These are phyloP conservation scores for Stenotaenia linearis DNA, from an alignment of 2,888 invertebrate genomes.

Conservation along the genomic window DNA sequence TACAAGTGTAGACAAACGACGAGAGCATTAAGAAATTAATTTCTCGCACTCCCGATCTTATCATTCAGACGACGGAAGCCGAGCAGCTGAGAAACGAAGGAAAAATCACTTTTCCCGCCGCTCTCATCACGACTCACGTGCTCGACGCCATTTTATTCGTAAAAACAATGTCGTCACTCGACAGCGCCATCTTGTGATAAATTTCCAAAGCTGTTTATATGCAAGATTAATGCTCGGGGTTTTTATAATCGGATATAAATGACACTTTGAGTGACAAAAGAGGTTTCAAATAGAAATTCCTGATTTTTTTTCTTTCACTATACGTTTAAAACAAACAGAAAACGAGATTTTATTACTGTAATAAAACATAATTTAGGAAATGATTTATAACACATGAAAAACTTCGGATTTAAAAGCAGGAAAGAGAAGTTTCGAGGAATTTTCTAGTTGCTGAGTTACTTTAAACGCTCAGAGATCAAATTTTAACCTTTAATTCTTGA, in stretches of 20 bases:
- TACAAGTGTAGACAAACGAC: slow-evolving; percentile 33
- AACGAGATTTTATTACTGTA: not conserved
- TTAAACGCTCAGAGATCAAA: not conserved
- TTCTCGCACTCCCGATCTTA: slow-evolving; percentile 29
- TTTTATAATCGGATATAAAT: not conserved
- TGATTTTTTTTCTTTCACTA: no score
- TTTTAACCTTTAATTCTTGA: not conserved
- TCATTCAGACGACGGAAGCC: slow-evolving; percentile 5
- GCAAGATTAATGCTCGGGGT: not conserved
- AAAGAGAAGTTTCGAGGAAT: not conserved
- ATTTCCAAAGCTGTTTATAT: not conserved
- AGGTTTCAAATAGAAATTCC: not conserved
- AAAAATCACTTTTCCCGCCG: not conserved
- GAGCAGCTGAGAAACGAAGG: not conserved
- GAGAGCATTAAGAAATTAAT: slow-evolving; percentile 33
- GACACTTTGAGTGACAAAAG: not conserved
- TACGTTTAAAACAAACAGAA: not conserved
- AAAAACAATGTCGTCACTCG: not conserved
- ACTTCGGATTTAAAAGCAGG: not conserved
- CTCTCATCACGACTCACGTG: not conserved
- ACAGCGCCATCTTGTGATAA: not conserved
- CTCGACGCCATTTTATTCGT: slow-evolving; percentile 3
- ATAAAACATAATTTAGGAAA: not conserved
- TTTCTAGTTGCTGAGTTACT: not conserved
- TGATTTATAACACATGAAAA: not conserved